Evolutionary conservation across 2,888 invertebrate genomes (phyloP).

Genomic region (Globia sparganii): DNA sequence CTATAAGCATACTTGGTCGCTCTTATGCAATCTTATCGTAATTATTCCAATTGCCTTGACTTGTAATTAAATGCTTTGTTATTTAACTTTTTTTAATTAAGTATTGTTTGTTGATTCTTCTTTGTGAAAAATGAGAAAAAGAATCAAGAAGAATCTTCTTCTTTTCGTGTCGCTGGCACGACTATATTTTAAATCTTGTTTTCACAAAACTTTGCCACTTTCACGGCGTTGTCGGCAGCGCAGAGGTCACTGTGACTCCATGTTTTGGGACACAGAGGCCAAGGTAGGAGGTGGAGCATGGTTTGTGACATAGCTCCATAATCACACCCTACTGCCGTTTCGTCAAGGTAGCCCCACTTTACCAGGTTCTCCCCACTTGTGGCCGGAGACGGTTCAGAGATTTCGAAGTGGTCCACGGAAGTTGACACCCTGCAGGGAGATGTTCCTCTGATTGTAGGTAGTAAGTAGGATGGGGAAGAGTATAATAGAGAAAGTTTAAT

Average conservation of each 20-base stretch:
- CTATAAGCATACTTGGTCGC: constrained; percentile 31
- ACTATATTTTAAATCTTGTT: neutral
- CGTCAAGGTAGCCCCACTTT: neutral
- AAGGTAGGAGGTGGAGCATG: neutral
- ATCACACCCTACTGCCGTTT: neutral
- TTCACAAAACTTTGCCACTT: neutral
- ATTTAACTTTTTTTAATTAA: neutral
- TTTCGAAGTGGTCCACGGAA: neutral
- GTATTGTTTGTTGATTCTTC: constrained; percentile 1
- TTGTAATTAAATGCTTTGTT: constrained; percentile 7
- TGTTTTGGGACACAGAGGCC: neutral
- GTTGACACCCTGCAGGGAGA: neutral
- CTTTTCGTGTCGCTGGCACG: neutral
- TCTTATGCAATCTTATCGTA: constrained; percentile 47
- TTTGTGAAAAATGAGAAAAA: neutral
- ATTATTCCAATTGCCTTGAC: constrained; percentile 47
- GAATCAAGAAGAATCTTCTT: no score
- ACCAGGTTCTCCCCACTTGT: neutral
- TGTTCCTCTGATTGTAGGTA: neutral
- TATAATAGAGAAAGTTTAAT: neutral
- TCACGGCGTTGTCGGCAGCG: neutral
- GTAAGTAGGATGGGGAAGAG: no score
- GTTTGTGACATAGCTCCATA: neutral
- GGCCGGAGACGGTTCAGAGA: neutral
- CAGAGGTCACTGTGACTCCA: neutral